Evolutionary conservation across 2,797 vertebrate genomes (phyloP), one percentile per base, ranked within the genome.

Genomic region (Champsocephalus gunnari): DNA sequence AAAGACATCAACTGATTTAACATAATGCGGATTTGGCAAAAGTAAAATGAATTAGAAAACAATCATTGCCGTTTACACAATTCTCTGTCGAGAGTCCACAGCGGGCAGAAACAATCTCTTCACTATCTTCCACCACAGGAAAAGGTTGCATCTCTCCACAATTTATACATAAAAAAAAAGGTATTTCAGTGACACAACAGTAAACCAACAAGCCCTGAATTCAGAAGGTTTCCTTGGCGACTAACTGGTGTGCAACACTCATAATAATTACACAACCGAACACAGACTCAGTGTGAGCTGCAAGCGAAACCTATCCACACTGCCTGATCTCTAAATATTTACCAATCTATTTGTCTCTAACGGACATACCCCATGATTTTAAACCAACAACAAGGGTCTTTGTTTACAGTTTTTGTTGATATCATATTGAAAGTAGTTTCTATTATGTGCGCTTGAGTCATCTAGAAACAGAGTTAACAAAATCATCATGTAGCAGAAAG

Each of bases 1-100:
- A 62, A 43, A 13, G 2, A 61, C 34, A 63, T 55, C 55, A 67
- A 73, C 7, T 24, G 13, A 80, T 75, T 80, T 47, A 82, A 73
- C 16, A 56, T 65, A 83, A 79, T 88, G 86, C 79, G 87, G 58
- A 81, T 80, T 87, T 87, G 82, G 76, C 70, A 82, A 77, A 76
- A 78, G 32, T 61, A 80, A 68, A 61, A n/a, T 28, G 12, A 63
- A 77, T 80, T 57, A 73, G 47, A 82, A 81, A 85, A 85, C 58
- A 75, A 66, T 84, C 53, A 48, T 56, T 50, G 49, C 12, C 72
- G 45, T 75, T 75, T 48, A 64, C 14, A 80, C 73, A 80, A 38
- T 67, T 84, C 53, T 80, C 75, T 67, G 71, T 82, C 66, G 70
- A 72, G 62, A 75, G 54, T 74, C 32, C 32, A 77, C 60, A 74